Evolutionary conservation across 2,888 invertebrate species (phyloP).

Genomic region (Fissipunctia ypsillon): DNA sequence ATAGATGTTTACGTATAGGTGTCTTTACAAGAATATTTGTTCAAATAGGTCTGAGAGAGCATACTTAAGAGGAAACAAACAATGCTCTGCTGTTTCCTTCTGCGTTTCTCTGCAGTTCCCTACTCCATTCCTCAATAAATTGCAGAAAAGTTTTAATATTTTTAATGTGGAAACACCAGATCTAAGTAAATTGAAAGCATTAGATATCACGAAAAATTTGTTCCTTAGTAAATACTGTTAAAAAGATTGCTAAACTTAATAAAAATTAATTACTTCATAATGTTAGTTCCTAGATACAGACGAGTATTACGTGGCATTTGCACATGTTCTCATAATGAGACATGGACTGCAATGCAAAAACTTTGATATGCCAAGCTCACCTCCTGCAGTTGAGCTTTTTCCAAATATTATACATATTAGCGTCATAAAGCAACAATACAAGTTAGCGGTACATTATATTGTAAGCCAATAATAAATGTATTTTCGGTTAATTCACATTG

Average conservation of each 20-base stretch:
- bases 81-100: neutral
- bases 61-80: neutral
- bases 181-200: conserved; percentile 50
- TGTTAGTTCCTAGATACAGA: conserved; percentile 3
- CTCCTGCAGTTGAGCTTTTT: neutral
- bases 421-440: neutral
- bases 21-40: neutral
- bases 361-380: neutral
- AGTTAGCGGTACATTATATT: neutral
- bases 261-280: neutral
- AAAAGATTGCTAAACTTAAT: neutral
- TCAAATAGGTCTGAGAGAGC: neutral
- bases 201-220: conserved; percentile 58
- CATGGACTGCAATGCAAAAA: neutral
- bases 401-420: neutral
- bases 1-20: conserved; percentile 2
- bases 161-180: neutral
- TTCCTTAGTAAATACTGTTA: conserved; percentile 66
- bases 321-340: conserved; percentile 3
- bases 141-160: neutral
- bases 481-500: conserved; percentile 1
- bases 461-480: neutral
- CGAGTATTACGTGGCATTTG: neutral
- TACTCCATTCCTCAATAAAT: neutral
- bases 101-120: too few species aligned